Evolutionary conservation across 2,797 vertebrate genomes (phyloP).

Genomic region (Pangasius macronema): DNA sequence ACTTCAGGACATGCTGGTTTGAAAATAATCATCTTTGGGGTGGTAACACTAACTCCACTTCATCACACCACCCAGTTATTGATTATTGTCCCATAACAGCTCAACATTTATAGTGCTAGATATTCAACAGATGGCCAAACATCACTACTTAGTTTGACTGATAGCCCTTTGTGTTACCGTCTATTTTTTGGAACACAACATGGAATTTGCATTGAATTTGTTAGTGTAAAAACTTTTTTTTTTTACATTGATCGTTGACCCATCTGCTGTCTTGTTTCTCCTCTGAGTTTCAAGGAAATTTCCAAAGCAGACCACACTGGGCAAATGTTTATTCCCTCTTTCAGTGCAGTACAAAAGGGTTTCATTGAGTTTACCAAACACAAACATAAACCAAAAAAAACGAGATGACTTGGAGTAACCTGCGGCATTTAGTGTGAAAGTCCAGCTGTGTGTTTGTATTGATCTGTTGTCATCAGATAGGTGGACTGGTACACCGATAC

Average conservation of each 20-base stretch:
- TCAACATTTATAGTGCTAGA: no score
- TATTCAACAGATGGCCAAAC: not conserved
- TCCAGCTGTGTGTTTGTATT: not conserved
- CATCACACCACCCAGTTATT: not conserved
- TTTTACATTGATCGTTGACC: not conserved
- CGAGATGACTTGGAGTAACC: not conserved
- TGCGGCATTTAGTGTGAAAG: not conserved
- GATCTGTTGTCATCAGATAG: not conserved
- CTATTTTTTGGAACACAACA: not conserved
- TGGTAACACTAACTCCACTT: not conserved
- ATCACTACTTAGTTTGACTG: not conserved
- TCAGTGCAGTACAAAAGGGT: not conserved
- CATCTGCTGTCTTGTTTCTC: not conserved
- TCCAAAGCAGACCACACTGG: not conserved
- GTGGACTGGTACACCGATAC: not conserved
- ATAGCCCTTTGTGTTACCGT: not conserved
- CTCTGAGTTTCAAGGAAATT: not conserved
- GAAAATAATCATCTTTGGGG: not conserved
- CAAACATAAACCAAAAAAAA: not conserved
- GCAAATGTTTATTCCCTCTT: conserved; percentile 10
- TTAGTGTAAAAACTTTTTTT: not conserved
- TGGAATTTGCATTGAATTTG: conserved; percentile 10
- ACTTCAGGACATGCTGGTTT: not conserved
- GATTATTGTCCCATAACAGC: no score
- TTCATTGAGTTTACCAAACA: not conserved